Conservation (phyloP, 2,888 invertebrate genomes). For the Diplolepis rosae region DNA sequence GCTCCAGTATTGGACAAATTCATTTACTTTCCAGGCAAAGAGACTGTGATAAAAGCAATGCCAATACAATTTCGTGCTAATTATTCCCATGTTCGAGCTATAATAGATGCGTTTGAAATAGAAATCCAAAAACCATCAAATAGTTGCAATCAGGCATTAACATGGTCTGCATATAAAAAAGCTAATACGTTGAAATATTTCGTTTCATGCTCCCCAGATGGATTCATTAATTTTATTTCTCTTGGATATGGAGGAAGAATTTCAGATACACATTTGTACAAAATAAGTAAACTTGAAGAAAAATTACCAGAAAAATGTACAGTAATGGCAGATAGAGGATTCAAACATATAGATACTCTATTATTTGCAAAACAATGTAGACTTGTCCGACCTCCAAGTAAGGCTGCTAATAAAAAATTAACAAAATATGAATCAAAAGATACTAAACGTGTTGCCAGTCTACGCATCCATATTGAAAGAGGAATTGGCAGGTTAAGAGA, state of each 20-base stretch:
- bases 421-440: slow-evolving; percentile 49
- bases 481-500: slow-evolving; percentile 44
- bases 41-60: no score
- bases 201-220: slow-evolving; percentile 52
- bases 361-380: slow-evolving; percentile 34
- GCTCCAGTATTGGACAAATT: no score
- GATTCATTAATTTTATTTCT: slow-evolving; percentile 55
- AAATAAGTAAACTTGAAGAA: slow-evolving; percentile 39
- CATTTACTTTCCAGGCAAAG: no score
- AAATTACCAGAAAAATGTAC: no score
- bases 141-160: slow-evolving; percentile 52
- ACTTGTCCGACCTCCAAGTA: slow-evolving; percentile 46
- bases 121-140: slow-evolving; percentile 56
- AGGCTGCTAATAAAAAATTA: slow-evolving; percentile 36
- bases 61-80: slow-evolving; percentile 33
- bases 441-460: slow-evolving; percentile 56
- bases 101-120: slow-evolving; percentile 59
- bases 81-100: slow-evolving; percentile 38
- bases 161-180: slow-evolving; percentile 62
- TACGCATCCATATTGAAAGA: slow-evolving; percentile 61
- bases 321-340: slow-evolving; percentile 49
- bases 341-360: slow-evolving; percentile 45
- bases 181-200: slow-evolving; percentile 63
- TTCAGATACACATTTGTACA: slow-evolving; percentile 40
- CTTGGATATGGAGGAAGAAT: slow-evolving; percentile 51